Percentiles rank a stretch among this genome's conserved stretches.
Evolutionary conservation across 64 coral and sea anemone species (phyloP).

Genomic region (Hydrozoanthus tunicans): DNA sequence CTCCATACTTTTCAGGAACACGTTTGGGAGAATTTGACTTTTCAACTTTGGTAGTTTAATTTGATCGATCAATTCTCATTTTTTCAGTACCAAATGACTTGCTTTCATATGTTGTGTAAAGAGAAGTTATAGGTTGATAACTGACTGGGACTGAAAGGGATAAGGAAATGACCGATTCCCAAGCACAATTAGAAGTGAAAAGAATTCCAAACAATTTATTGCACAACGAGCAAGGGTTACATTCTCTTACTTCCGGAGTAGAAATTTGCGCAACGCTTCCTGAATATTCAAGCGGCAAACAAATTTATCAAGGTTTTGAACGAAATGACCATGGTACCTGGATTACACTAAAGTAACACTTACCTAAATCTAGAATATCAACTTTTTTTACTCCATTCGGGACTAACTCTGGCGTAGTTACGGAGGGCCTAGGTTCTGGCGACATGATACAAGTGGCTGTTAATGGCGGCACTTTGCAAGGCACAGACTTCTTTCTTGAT

Average conservation of each 20-base stretch:
- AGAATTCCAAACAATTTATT: too few species aligned
- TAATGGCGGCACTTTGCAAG: neutral
- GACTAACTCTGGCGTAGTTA: neutral
- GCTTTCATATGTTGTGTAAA: too few species aligned
- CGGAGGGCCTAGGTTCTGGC: neutral
- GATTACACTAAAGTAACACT: neutral
- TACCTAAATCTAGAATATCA: conserved; percentile 58
- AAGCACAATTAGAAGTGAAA: too few species aligned
- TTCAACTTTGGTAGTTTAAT: neutral
- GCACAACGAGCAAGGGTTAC: neutral
- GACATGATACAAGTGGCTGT: neutral
- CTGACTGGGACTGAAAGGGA: too few species aligned
- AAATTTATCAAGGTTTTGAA: too few species aligned
- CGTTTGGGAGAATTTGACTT: neutral
- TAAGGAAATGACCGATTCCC: too few species aligned
- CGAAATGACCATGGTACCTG: neutral
- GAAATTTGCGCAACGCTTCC: too few species aligned
- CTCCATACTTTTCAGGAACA: too few species aligned
- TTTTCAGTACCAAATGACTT: too few species aligned
- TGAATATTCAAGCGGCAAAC: too few species aligned
- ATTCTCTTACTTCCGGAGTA: too few species aligned
- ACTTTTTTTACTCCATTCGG: neutral
- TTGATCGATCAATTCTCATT: neutral
- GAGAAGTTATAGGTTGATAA: too few species aligned
- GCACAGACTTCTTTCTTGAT: neutral